A percentile compares a stretch with the other conserved stretches of the same genome.
Conservation (phyloP, 2,113 vertebrate species). For the Heterotis niloticus region DNA sequence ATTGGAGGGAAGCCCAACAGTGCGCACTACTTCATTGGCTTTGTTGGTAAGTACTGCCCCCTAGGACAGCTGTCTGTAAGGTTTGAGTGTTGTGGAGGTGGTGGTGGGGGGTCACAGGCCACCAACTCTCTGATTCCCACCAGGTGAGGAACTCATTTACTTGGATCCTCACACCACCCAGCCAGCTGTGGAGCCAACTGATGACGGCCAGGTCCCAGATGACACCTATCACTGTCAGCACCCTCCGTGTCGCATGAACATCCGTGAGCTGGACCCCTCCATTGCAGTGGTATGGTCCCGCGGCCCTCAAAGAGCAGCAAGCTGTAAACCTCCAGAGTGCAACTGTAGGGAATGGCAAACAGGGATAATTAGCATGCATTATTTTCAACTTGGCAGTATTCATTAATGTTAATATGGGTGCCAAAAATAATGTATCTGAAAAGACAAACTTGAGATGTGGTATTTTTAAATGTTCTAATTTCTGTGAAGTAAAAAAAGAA, state of each 20-base stretch:
- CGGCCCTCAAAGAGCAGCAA: not conserved
- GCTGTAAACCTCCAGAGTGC: not conserved
- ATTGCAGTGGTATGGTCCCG: slow-evolving; percentile 79
- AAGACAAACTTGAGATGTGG: not conserved
- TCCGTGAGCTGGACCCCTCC: slow-evolving; percentile 92
- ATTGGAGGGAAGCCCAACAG: slow-evolving; percentile 98
- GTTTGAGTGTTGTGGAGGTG: not conserved
- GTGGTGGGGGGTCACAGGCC: not conserved
- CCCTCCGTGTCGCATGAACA: slow-evolving; percentile 92
- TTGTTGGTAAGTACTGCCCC: slow-evolving; percentile 74
- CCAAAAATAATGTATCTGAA: not conserved
- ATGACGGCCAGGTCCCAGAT: slow-evolving; percentile 69
- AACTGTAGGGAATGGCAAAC: not conserved
- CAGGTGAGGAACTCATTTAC: slow-evolving; percentile 93
- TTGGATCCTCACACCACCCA: slow-evolving; percentile 96
- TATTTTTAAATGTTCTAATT: no score
- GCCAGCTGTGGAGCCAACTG: slow-evolving; percentile 73
- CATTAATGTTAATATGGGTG: not conserved
- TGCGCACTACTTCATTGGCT: slow-evolving; percentile 98
- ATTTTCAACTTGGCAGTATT: not conserved
- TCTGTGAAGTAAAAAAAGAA: no score
- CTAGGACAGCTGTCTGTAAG: not conserved
- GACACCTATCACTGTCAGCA: slow-evolving; percentile 96
- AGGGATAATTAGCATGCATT: not conserved
- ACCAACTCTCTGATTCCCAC: not conserved